These are phyloP conservation scores for Taenaris catops DNA, from an alignment of 2,888 invertebrate genomes.

Conservation along the genomic window DNA sequence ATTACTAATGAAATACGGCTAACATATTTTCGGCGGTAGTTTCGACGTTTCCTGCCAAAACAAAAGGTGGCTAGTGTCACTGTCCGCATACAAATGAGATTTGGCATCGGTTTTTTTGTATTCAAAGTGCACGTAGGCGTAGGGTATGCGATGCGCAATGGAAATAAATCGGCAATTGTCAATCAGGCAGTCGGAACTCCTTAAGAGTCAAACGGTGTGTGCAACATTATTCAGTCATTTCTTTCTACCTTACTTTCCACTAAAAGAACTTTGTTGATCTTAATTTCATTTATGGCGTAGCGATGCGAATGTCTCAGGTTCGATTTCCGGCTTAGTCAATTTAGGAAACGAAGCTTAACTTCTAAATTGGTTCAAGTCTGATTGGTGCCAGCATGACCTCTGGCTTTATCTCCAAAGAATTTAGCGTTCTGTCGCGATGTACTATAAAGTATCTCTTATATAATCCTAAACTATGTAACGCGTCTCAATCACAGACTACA, in stretches of 20 bases:
- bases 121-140: slow-evolving; percentile 33
- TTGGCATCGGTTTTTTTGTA: slow-evolving; percentile 47
- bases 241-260: slow-evolving; percentile 5
- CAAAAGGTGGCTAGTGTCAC: slow-evolving; percentile 62
- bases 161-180: slow-evolving; percentile 66
- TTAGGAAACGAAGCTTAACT: no score
- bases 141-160: slow-evolving; percentile 45
- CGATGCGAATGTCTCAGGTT: no score
- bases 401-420: no score
- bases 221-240: slow-evolving; percentile 17
- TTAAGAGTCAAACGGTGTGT: slow-evolving; percentile 39
- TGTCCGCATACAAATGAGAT: slow-evolving; percentile 65
- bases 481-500: no score
- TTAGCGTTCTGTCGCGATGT: no score
- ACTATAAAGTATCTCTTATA: no score
- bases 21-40: slow-evolving; percentile 63
- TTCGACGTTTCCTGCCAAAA: slow-evolving; percentile 73
- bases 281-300: no score
- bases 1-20: slow-evolving; percentile 45
- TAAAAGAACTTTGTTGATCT: no score
- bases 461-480: no score
- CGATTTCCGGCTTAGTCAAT: no score
- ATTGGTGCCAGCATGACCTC: no score
- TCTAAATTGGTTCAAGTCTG: no score
- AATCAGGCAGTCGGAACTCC: slow-evolving; percentile 63